Percentiles rank a stretch among this genome's conserved stretches.
phyloP scores from a whole-genome alignment of 2,797 vertebrate genomes.

The Melanogrammus aeglefinus region DNA sequence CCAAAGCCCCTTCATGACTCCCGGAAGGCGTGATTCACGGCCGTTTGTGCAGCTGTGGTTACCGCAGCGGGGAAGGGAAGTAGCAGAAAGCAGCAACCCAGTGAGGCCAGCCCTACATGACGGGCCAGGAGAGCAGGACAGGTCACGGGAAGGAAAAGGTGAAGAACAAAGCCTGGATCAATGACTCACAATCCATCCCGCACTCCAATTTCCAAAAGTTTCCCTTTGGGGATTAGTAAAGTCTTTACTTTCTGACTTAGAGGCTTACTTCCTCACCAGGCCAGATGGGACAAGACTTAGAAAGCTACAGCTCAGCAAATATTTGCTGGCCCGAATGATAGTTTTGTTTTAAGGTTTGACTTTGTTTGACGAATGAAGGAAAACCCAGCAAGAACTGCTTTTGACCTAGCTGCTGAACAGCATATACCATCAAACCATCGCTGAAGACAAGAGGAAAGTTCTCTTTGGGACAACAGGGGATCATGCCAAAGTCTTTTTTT shows the following conservation, averaged over 20 bases:
- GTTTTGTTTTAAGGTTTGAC: background rate
- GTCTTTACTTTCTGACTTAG: background rate
- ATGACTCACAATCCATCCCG: slow-evolving; percentile 37
- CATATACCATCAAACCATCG: background rate
- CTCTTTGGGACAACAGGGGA: background rate
- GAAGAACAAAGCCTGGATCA: background rate
- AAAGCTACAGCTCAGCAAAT: background rate
- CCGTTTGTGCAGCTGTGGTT: background rate
- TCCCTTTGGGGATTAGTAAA: background rate
- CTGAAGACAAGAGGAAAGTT: background rate
- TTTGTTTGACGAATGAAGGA: background rate
- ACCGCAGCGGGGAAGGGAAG: background rate
- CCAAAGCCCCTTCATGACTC: background rate
- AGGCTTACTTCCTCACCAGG: background rate
- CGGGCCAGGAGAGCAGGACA: background rate
- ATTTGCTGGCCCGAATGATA: background rate
- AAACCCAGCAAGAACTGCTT: background rate
- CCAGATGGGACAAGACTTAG: background rate
- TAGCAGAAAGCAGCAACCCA: background rate
- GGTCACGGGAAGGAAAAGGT: slow-evolving; percentile 29
- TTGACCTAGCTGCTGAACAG: background rate
- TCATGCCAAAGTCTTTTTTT: slow-evolving; percentile 62
- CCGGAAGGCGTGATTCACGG: background rate
- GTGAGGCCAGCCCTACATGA: background rate
- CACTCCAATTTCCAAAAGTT: background rate